Evolutionary conservation across 2,888 invertebrate species (phyloP).

Genomic region (Erpobdella octoculata): DNA sequence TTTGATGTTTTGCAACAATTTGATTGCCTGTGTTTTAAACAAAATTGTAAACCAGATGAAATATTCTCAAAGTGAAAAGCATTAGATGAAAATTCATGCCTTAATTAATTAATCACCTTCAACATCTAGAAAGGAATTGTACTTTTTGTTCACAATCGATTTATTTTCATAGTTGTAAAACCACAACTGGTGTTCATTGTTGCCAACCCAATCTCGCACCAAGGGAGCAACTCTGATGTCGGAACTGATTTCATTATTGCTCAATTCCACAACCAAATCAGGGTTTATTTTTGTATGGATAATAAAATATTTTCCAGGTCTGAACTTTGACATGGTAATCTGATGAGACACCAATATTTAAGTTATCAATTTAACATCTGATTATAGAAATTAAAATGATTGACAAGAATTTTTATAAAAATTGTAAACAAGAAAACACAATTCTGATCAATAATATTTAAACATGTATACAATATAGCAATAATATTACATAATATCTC

Average conservation of each 20-base stretch:
- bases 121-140: background rate
- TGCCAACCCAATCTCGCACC: background rate
- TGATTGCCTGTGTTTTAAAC: background rate
- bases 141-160: conserved; percentile 16
- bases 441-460: no score
- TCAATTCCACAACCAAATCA: background rate
- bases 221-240: background rate
- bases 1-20: background rate
- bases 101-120: no score
- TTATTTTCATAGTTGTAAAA: background rate
- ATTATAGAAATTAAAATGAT: no score
- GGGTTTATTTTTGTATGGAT: conserved; percentile 10
- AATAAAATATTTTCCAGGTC: conserved; percentile 24
- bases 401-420: no score
- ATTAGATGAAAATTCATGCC: no score
- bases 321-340: conserved; percentile 6
- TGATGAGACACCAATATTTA: no score
- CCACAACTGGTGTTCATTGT: conserved; percentile 24
- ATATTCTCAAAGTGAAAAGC: background rate
- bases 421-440: no score
- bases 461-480: no score
- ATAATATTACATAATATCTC: no score
- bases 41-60: background rate
- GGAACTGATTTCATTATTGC: background rate
- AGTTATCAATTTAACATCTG: no score